Base-by-base conservation (phyloP, 2,888 invertebrate genomes). In the Caenorhabditis afra region DNA sequence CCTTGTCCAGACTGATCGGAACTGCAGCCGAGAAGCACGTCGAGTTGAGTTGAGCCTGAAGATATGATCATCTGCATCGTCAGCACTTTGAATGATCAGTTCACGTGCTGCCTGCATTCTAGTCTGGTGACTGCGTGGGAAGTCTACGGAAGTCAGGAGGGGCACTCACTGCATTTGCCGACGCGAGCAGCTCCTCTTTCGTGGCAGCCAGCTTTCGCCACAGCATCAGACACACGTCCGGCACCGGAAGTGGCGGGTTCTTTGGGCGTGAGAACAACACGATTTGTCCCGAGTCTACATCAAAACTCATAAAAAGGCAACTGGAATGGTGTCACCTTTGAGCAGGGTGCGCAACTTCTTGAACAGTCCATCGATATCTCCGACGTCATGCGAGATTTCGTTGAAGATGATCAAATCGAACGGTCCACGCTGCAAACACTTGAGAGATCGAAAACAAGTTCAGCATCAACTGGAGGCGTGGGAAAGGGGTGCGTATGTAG, bases 21-120 rank as follows among this genome's bases (percentile, higher is more conserved):
- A 86, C 84, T 1, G 86, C 86, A 0, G 84, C 86, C 0, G 86
- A 86, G 76, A 86, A 86, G 45, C 81, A 82, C 0, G 81, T 80
- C 8, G 82, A 74, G 58, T 81, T 81, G 29, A 86, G 71, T 62
- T 84, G 73, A 5, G 84, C 84, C 81, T 85, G 61, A 22, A 82
- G 58, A n/a, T 11, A 65, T 16, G 10, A 10, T 3, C 23, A 16
- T 18, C 20, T 18, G 44, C 8, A 65, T n/a, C 35, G 35, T 44
- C 44, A 29, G 3, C 29, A 29, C 29, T 29, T 45, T 14, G 12
- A 12, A 39, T 58, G 23, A 49, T n/a, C 44, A 7, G n/a, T 29
- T 3, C 3, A 29, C 3, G 29, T 29, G 7, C 4, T 5, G 29
- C 29, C 29, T 5, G 29, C 29, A 3, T 29, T 29, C 50, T 23